Conservation (phyloP, 2,888 invertebrate genomes). For the Acrobasis consociella region DNA sequence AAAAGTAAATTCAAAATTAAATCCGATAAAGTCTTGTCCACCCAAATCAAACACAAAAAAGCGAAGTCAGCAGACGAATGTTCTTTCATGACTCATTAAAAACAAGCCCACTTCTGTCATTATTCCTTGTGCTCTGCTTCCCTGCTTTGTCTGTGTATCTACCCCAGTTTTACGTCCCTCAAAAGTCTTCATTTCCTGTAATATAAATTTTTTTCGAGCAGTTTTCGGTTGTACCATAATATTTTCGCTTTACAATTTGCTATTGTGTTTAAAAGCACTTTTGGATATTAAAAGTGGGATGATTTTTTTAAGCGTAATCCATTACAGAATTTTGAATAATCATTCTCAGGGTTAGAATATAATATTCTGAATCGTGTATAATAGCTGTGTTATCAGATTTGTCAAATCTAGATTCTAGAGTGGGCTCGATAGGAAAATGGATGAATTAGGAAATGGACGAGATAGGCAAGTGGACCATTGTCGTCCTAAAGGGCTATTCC, state of each 20-base stretch:
- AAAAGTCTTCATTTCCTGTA: conserved; percentile 46
- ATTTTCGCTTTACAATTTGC: conserved; percentile 24
- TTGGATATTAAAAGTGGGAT: conserved; percentile 18
- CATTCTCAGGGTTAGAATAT: background rate
- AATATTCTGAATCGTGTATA: too few relatives aligned
- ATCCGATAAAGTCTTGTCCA: conserved; percentile 27
- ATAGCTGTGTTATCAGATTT: too few relatives aligned
- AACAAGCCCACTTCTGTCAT: conserved; percentile 41
- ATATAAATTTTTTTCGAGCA: conserved; percentile 37
- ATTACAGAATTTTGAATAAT: conserved; percentile 12
- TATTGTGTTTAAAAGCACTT: conserved; percentile 20
- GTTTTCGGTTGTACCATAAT: conserved; percentile 31
- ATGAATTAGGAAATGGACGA: too few relatives aligned
- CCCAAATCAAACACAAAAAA: conserved; percentile 35
- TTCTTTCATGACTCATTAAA: conserved; percentile 61
- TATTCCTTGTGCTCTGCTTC: conserved; percentile 41
- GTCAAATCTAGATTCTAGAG: too few relatives aligned
- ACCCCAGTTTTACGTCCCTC: conserved; percentile 29
- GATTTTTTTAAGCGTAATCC: conserved; percentile 7
- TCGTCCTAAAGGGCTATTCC: too few relatives aligned
- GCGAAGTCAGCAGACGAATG: conserved; percentile 54
- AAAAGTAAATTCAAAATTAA: too few relatives aligned
- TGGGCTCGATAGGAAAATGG: too few relatives aligned
- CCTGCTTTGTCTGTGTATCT: conserved; percentile 42
- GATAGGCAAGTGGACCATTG: too few relatives aligned